Conservation (phyloP, 1,140 invertebrate genomes). For the Mesaphorura yosii region DNA sequence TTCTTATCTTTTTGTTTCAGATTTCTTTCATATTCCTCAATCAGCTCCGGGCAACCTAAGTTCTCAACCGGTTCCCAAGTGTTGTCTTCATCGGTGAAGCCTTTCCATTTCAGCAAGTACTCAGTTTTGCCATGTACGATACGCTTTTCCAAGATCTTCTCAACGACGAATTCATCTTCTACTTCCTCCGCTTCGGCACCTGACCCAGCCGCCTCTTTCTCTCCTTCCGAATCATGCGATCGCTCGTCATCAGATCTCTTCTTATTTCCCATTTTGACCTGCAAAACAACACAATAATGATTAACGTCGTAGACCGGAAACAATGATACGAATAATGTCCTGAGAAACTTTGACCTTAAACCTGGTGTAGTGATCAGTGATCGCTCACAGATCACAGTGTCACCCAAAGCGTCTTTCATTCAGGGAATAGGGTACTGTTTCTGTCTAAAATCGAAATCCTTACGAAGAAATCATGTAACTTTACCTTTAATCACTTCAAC, state of each 20-base stretch:
- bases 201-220: too few species aligned
- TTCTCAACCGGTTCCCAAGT: conserved; percentile 80
- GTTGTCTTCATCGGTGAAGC: conserved; percentile 45
- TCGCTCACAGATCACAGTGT: too few species aligned
- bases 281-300: too few species aligned
- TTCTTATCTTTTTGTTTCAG: conserved; percentile 45
- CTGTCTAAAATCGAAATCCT: too few species aligned
- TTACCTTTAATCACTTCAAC: too few species aligned
- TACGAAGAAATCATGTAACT: too few species aligned
- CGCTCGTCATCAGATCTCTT: conserved; percentile 7
- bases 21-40: conserved; percentile 75
- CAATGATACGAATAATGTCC: too few species aligned
- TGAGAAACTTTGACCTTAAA: too few species aligned
- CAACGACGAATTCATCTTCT: conserved; percentile 28
- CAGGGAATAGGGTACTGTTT: too few species aligned
- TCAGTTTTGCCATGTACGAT: conserved; percentile 71
- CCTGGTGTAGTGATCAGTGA: too few species aligned
- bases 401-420: too few species aligned
- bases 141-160: conserved; percentile 61
- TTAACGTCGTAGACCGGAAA: too few species aligned
- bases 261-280: conserved; percentile 17
- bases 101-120: conserved; percentile 86
- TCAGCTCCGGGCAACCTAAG: conserved; percentile 83
- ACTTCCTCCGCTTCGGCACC: conserved; percentile 8
- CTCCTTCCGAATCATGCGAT: not conserved